phyloP scores from a whole-genome alignment of 64 coral and sea anemone species.

The Dendronephthya gigantea region DNA sequence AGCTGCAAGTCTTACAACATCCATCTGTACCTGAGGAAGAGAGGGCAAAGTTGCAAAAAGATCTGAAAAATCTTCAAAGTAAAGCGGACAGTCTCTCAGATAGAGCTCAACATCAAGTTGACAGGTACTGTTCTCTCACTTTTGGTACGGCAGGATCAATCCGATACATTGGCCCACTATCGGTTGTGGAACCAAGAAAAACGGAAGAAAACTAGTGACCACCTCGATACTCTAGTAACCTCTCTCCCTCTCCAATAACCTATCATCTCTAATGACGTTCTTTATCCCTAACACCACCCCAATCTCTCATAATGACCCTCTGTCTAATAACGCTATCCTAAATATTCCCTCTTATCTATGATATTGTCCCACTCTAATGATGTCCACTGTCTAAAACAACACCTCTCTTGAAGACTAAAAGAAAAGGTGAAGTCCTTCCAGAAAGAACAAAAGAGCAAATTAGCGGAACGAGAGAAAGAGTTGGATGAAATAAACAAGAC shows the following conservation, averaged over 20 bases:
- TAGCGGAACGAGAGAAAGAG: neutral
- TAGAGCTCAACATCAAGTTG: neutral
- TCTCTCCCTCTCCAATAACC: no score
- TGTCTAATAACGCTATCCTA: no score
- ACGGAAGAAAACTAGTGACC: no score
- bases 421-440: neutral
- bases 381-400: neutral
- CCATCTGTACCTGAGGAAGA: neutral
- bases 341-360: no score
- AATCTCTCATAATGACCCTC: no score
- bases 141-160: no score
- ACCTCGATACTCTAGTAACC: no score
- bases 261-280: no score
- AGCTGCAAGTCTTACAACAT: neutral
- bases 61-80: neutral
- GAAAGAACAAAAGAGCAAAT: neutral
- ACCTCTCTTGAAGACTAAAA: neutral
- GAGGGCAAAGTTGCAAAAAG: neutral
- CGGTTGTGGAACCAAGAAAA: no score
- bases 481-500: neutral
- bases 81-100: neutral
- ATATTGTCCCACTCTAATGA: no score
- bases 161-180: no score
- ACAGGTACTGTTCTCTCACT: neutral
- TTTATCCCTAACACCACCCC: no score